phyloP scores from a whole-genome alignment of 2,888 invertebrate genomes.

The Morpho deidamia region DNA sequence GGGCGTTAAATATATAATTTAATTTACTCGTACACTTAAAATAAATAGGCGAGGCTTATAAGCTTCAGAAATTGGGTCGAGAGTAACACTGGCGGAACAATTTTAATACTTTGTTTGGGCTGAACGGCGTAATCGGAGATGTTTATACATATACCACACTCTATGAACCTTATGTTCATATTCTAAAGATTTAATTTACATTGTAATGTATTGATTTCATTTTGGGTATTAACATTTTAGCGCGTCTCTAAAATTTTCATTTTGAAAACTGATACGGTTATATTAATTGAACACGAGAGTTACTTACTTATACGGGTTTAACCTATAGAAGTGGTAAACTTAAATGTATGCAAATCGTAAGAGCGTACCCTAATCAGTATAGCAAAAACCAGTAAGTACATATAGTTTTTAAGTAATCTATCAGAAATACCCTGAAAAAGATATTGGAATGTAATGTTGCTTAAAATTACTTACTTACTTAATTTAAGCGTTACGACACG shows the following conservation, averaged over 20 bases:
- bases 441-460: no score
- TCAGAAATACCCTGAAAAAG: no score
- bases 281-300: constrained; percentile 7
- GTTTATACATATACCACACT: not conserved
- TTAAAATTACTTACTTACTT: no score
- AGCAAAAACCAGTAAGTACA: no score
- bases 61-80: constrained; percentile 29
- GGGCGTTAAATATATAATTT: constrained; percentile 12
- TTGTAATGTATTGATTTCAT: constrained; percentile 5
- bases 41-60: constrained; percentile 21
- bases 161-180: not conserved
- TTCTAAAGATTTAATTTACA: not conserved
- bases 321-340: no score
- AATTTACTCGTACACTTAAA: constrained; percentile 11
- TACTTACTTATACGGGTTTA: not conserved
- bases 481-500: no score
- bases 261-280: constrained; percentile 15
- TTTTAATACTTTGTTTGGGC: constrained; percentile 27
- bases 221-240: constrained; percentile 20
- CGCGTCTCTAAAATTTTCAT: constrained; percentile 8
- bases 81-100: constrained; percentile 28
- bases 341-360: no score
- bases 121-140: constrained; percentile 16
- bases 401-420: no score
- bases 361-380: no score